These are phyloP conservation scores for Hydropsyche tenuis DNA, from an alignment of 1,140 invertebrate genomes.

Conservation along the genomic window DNA sequence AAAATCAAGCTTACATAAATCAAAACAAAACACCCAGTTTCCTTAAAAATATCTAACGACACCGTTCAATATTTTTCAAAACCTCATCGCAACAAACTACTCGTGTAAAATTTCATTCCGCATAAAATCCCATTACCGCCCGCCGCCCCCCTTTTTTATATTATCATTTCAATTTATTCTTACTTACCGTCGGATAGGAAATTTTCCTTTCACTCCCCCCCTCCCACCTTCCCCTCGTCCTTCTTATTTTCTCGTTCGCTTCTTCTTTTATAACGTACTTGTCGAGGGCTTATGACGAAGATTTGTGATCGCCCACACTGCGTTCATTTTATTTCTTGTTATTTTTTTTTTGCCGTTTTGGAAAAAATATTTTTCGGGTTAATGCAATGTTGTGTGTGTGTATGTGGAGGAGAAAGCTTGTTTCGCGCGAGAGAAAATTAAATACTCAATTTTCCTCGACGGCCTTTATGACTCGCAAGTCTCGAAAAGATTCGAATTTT, in stretches of 20 bases:
- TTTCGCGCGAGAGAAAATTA: constrained; percentile 37
- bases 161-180: constrained; percentile 50
- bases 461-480: constrained; percentile 42
- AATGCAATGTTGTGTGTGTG: not conserved
- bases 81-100: constrained; percentile 47
- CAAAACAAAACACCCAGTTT: too few species aligned
- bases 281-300: constrained; percentile 1
- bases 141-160: constrained; percentile 47
- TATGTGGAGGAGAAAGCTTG: not conserved
- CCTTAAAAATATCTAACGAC: not conserved
- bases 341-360: constrained; percentile 9
- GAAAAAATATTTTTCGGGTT: not conserved
- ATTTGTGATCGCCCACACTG: constrained; percentile 32
- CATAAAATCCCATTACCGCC: constrained; percentile 48
- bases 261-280: constrained; percentile 13
- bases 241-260: not conserved
- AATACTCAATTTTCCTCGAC: constrained; percentile 45
- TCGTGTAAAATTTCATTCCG: constrained; percentile 49
- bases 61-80: constrained; percentile 23
- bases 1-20: too few species aligned
- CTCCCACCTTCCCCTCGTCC: constrained; percentile 2
- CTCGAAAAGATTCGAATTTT: constrained; percentile 43
- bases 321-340: not conserved
- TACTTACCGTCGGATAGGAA: constrained; percentile 49
- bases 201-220: constrained; percentile 37